Evolutionary conservation across 2,888 invertebrate genomes (phyloP), one percentile per base, ranked within the genome.

Genomic region (Graphium colonna): DNA sequence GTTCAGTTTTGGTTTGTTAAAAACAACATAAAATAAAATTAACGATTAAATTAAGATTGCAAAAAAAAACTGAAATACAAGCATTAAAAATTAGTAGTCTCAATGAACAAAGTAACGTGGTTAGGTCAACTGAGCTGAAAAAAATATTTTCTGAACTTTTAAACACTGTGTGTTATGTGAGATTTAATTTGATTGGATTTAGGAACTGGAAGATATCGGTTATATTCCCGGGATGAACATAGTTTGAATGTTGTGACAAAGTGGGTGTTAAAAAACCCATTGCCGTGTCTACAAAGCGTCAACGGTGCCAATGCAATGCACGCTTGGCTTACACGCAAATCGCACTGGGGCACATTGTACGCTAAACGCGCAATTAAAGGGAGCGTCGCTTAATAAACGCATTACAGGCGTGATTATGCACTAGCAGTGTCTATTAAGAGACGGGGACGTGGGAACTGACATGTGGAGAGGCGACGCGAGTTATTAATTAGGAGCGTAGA

Each of bases 311-410:
- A 73, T 77, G 75, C 63, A 71, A 76, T 79, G 78, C 79, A 78
- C 64, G 65, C 67, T 69, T 62, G 60, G 65, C 71, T 70, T 75
- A 71, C 81, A 79, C 73, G 80, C 80, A 68, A 82, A 79, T 75
- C 74, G 69, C 70, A 77, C 76, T 76, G 63, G 73, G 77, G 76
- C 75, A 82, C 77, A 83, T 81, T 82, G 82, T 84, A 76, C 81
- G 77, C 76, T 84, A 83, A 87, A 87, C 84, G 81, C 61, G 67
- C 79, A 82, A 85, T 86, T 85, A 86, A 82, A 81, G 71, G 71
- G 77, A 77, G 82, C 79, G 81, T 71, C 79, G 82, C 81, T 84
- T 86, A 86, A 85, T 87, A 86, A 85, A 86, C 83, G 84, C 84
- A 87, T 86, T 84, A 85, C 77, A 78, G 28, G 75, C 74, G 77